Base-by-base conservation (phyloP, 2,888 invertebrate genomes). In the Drosophila atroscutellata region DNA sequence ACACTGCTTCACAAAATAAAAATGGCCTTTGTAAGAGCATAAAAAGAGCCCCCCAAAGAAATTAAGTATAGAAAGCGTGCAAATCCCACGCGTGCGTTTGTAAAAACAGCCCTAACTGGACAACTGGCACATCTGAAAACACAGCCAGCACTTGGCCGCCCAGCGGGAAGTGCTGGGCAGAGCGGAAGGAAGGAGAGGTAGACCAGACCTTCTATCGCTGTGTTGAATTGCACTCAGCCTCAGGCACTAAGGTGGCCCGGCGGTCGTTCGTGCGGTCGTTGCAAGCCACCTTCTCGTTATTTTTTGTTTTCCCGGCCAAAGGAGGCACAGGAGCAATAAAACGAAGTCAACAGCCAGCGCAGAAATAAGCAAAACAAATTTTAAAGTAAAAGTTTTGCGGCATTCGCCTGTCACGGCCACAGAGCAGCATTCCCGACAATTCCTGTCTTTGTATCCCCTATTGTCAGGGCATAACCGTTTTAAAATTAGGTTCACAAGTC, bases 191-290 rank as follows among this genome's bases (percentile, higher is more conserved):
- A 2, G 45, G n/a, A 26, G 39, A 34, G 69, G 9, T 30, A 28
- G 65, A 55, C 9, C 28, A 24, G 66, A 58, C 20, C 52, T 56
- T 77, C 81, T 74, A 86, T 78, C 85, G 89, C 89, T 86, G 86
- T 80, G 72, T 75, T 76, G 79, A 86, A 90, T 89, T 90, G 89
- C 90, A 89, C 87, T 86, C 85, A 85, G 80, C 82, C 72, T 71
- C 69, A 68, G 83, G 68, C 74, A 70, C 80, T 65, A 65, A 70
- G 80, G 49, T 66, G 63, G 39, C 80, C 45, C 76, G 63, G 63
- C 37, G 70, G 81, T 73, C 70, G 76, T 63, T 66, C 72, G 66
- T 72, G 72, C 70, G 68, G 61, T 57, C 52, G 37, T 60, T 71
- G 20, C 54, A 54, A 28, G 18, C 24, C 57, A 54, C 32, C 36